Conservation (phyloP, 2,113 vertebrate genomes). For the Sylvicapra grimmia region DNA sequence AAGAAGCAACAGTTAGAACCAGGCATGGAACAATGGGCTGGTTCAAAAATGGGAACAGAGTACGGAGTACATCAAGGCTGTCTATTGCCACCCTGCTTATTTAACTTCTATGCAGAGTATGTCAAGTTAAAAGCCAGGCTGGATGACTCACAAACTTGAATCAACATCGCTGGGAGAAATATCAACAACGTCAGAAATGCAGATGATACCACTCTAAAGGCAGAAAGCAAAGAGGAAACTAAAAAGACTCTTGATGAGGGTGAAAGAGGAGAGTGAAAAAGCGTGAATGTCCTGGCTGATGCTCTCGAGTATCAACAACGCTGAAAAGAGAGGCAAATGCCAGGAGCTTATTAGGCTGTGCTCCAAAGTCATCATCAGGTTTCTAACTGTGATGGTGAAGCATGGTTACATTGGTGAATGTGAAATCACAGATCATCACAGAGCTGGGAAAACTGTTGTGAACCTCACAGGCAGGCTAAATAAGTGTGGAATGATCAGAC, state of each 20-base stretch:
- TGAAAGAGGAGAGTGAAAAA: background rate
- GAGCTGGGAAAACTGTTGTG: background rate
- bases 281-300: background rate
- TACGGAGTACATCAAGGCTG: background rate
- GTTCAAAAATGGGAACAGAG: background rate
- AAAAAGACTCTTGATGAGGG: background rate
- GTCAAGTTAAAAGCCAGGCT: background rate
- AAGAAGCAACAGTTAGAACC: background rate
- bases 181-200: background rate
- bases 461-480: background rate
- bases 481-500: background rate
- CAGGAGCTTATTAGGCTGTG: background rate
- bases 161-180: background rate
- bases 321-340: background rate
- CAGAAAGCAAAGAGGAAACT: background rate
- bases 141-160: background rate
- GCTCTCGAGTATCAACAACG: background rate
- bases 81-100: background rate
- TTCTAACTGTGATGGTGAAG: background rate
- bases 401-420: background rate
- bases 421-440: background rate
- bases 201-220: background rate
- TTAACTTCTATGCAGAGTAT: background rate
- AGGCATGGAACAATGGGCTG: background rate
- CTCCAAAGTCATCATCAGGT: background rate